phyloP scores from a whole-genome alignment of 2,113 vertebrate genomes.

The Merops nubicus region DNA sequence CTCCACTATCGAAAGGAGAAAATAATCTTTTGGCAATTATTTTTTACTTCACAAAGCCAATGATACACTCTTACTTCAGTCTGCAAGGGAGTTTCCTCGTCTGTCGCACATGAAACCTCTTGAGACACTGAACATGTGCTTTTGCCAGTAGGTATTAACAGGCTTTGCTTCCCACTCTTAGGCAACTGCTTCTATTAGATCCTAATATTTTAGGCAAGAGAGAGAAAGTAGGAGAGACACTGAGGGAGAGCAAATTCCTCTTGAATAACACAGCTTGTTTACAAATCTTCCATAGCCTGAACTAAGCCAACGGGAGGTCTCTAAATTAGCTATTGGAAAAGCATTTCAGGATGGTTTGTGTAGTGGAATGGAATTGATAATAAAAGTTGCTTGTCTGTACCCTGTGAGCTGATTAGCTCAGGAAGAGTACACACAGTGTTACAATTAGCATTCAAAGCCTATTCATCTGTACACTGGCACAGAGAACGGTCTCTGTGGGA shows the following conservation, averaged over 20 bases:
- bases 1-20: not conserved
- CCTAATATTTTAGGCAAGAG: not conserved
- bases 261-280: slow-evolving; percentile 67
- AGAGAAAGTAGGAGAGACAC: not conserved
- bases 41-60: not conserved
- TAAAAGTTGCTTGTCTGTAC: slow-evolving; percentile 44
- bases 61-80: not conserved
- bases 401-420: slow-evolving; percentile 59
- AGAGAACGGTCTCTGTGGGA: slow-evolving; percentile 45
- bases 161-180: slow-evolving; percentile 1
- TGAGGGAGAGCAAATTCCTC: slow-evolving; percentile 19
- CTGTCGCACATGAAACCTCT: not conserved
- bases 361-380: slow-evolving; percentile 50
- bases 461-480: slow-evolving; percentile 53
- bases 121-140: not conserved
- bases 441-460: slow-evolving; percentile 66
- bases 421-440: slow-evolving; percentile 49
- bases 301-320: slow-evolving; percentile 27
- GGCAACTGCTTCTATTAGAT: not conserved
- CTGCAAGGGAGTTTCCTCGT: slow-evolving; percentile 7
- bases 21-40: not conserved
- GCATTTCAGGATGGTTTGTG: slow-evolving; percentile 44
- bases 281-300: slow-evolving; percentile 51
- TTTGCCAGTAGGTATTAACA: not conserved
- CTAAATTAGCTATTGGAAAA: slow-evolving; percentile 63